Base-by-base conservation (phyloP, 2,888 invertebrate species). In the Gryllus longicercus region DNA sequence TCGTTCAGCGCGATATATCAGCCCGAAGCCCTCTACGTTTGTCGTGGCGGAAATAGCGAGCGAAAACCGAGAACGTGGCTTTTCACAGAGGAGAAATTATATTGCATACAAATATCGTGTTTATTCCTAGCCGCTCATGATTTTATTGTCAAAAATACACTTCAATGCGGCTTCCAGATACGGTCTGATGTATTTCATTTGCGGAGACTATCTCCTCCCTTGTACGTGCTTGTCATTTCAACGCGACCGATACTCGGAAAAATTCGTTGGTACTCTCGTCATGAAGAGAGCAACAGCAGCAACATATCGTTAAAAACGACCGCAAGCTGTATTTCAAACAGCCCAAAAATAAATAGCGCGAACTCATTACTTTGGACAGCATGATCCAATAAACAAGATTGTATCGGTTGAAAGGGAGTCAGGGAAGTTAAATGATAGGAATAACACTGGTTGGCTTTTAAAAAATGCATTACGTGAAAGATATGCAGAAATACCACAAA, bases 31-130 rank as follows among this genome's bases (percentile, higher is more conserved):
- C 16, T 18, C 16, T n/a, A n/a, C 63, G 63, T 63, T 63, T 63
- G 63, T 63, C 63, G 63, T 5, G 63, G 63, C 63, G 63, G 63
- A 63, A 63, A 63, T 63, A 63, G 63, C 63, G 16, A 63, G 63
- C 63, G 63, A 63, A 63, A 63, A 18, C n/a, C 63, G 38, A 63
- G 63, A 63, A 63, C 63, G 63, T 63, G 63, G 16, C 63, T 63
- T 63, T 63, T 16, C 63, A 63, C 63, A n/a, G 16, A 14, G n/a
- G 16, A 63, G 63, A 63, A 63, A 63, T 63, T 63, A 63, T 63
- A 63, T 63, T 63, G 63, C 63, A 63, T 63, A 63, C 63, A 63
- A 63, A 63, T 63, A 63, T 63, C 63, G 63, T 63, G n/a, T 63
- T 63, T 63, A n/a, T 63, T 63, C 63, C 63, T 63, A 14, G 63